These are phyloP conservation scores for Myioborus melanocephalus DNA, from an alignment of 2,797 vertebrate genomes.

Conservation along the genomic window DNA sequence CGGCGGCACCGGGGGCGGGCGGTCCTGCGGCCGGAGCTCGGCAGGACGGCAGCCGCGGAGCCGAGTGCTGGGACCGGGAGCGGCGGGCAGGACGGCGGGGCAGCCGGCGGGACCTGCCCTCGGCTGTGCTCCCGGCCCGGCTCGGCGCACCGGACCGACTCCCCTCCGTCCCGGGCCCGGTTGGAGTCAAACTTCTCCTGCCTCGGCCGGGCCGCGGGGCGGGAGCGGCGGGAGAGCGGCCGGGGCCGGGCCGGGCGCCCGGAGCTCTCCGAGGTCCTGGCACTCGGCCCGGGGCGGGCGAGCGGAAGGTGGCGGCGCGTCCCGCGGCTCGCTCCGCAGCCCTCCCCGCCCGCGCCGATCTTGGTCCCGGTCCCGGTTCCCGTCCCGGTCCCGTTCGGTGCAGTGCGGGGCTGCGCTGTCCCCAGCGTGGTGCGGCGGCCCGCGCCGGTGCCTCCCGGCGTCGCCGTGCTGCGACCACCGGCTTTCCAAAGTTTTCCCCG, in stretches of 20 bases:
- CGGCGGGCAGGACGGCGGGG: background rate
- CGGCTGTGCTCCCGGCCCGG: background rate
- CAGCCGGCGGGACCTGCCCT: background rate
- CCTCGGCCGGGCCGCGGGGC: background rate
- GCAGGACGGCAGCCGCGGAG: background rate
- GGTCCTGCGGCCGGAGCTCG: background rate
- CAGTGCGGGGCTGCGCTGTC: background rate
- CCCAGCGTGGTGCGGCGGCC: background rate
- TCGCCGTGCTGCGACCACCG: background rate
- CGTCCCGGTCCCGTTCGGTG: too few species aligned
- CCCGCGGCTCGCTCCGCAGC: background rate
- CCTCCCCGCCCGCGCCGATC: background rate
- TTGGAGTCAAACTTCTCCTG: background rate
- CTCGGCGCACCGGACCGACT: background rate
- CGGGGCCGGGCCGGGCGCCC: background rate
- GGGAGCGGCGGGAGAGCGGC: background rate
- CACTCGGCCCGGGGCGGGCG: background rate
- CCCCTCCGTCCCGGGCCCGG: background rate
- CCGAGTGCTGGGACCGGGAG: background rate
- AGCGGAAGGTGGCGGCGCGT: background rate
- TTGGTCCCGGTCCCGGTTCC: background rate
- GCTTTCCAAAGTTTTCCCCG: background rate
- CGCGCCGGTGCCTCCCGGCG: background rate
- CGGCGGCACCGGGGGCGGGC: background rate
- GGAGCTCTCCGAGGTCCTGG: constrained; percentile 55